These are phyloP conservation scores for Periparus ater DNA, from an alignment of 2,797 vertebrate genomes.

Conservation along the genomic window DNA sequence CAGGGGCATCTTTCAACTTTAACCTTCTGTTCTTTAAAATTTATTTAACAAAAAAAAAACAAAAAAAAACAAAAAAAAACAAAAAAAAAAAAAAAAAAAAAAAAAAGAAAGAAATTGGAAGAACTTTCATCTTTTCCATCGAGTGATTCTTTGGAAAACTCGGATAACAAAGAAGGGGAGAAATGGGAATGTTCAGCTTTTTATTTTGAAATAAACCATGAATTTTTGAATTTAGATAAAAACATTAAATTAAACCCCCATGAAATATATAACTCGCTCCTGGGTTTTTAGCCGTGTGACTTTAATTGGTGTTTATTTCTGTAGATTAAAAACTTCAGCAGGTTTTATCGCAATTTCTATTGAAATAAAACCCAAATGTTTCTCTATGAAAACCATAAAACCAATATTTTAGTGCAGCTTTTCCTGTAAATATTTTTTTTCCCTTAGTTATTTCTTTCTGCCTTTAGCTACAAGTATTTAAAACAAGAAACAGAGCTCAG, in stretches of 20 bases:
- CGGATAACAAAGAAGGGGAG: neutral
- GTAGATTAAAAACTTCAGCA: neutral
- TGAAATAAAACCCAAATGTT: neutral
- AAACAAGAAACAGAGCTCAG: neutral
- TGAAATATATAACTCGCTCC: neutral
- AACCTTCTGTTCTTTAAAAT: conserved; percentile 33
- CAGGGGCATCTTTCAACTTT: conserved; percentile 41
- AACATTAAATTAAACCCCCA: neutral
- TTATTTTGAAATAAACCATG: neutral
- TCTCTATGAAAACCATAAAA: neutral
- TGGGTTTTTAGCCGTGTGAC: neutral
- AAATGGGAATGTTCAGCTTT: neutral
- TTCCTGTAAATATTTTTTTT: neutral
- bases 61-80: neutral
- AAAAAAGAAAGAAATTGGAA: neutral
- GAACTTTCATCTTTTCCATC: conserved; percentile 22
- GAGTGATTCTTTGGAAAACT: conserved; percentile 27
- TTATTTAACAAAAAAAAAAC: neutral
- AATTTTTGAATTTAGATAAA: neutral
- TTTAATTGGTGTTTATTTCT: neutral
- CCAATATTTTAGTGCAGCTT: neutral
- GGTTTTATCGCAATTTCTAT: neutral
- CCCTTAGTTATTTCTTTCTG: neutral
- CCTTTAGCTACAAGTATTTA: neutral
- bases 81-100: neutral